Evolutionary conservation across 2,888 invertebrate genomes (phyloP), one percentile per base, ranked within the genome.

Genomic region (Drosophila emarginata): DNA sequence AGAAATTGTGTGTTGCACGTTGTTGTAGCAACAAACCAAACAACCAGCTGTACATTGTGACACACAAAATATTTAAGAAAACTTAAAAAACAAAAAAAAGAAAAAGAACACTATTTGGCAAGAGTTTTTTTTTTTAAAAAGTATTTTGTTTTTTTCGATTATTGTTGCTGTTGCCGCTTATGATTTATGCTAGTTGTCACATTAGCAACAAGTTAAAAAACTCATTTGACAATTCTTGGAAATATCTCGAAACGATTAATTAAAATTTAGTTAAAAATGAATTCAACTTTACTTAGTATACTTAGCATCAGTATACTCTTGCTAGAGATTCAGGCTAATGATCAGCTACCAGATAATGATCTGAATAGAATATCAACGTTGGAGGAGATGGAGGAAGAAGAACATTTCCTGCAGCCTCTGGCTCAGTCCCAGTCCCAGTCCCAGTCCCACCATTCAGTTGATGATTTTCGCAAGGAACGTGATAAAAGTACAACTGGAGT

Each of bases 401-500:
- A 45, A 45, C 45, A 45, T 45, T 45, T 45, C 9, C 45, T 21
- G 1, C 18, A 21, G 64, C 18, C 62, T 70, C n/a, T 62, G 57
- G 32, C 26, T 5, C 26, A 32, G 32, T 1, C 32, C 9, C 32
- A 32, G 32, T 6, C 36, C 12, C 32, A 40, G 28, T 23, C 54
- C 14, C 39, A 21, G n/a, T 21, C 58, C 11, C 5, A 18, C 45
- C 21, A 58, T 40, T 18, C 74, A 51, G 60, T 66, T 60, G 73
- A 73, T 84, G 84, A 67, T 57, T 61, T 63, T 26, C 63, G 64
- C 52, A 62, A 23, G 63, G 58, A 78, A 70, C 73, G 67, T 70
- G 73, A 80, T 80, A 80, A 76, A 78, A 80, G 67, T 82, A 66
- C 62, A 61, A 60, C 61, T 67, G 51, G 40, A 66, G 53, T 64